These are phyloP conservation scores for Spinus pinus DNA, from an alignment of 2,797 vertebrate genomes.

Conservation along the genomic window DNA sequence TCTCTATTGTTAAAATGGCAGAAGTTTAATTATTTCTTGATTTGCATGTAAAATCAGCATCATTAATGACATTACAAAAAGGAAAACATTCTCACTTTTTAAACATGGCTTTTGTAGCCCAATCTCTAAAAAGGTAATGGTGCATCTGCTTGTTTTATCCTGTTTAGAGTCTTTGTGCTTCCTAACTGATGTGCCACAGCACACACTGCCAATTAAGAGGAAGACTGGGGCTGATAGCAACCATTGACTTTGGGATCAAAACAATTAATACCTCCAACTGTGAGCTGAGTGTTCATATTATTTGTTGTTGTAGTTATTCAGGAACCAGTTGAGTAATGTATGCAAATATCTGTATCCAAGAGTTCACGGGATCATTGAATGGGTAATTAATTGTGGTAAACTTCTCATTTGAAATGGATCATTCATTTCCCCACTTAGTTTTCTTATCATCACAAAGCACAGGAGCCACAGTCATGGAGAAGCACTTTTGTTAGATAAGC, in stretches of 20 bases:
- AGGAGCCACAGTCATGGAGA: accelerated
- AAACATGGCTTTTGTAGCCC: not conserved
- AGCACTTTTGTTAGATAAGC: not conserved
- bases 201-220: not conserved
- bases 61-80: not conserved
- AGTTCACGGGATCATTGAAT: not conserved
- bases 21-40: constrained; percentile 24
- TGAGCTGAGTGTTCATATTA: not conserved
- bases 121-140: not conserved
- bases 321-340: not conserved
- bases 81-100: not conserved
- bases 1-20: not conserved
- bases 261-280: not conserved
- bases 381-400: not conserved
- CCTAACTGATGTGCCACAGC: not conserved
- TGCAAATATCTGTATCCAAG: not conserved
- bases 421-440: not conserved
- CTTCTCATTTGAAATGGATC: not conserved
- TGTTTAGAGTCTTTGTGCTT: not conserved
- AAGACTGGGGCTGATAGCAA: not conserved
- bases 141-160: not conserved
- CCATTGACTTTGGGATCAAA: not conserved
- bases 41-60: constrained; percentile 1
- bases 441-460: not conserved
- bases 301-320: not conserved